These are phyloP conservation scores for Sebastolobus altivelis DNA, from an alignment of 2,797 vertebrate genomes.

Conservation along the genomic window DNA sequence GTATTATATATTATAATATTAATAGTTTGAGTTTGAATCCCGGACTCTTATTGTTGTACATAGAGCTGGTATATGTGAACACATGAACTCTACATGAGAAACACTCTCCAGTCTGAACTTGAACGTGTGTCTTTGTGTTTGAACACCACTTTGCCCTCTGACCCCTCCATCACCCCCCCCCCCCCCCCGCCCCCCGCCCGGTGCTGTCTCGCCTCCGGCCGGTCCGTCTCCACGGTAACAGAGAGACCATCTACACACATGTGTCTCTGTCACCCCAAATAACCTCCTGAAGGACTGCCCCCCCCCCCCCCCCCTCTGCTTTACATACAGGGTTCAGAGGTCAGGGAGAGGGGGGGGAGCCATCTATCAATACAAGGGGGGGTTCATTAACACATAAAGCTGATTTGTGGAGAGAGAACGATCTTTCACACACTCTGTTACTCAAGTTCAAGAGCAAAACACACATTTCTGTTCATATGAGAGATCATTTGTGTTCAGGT, in stretches of 20 bases:
- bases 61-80: no score
- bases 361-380: background rate
- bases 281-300: slow-evolving; percentile 9
- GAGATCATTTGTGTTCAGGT: background rate
- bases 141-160: slow-evolving; percentile 48
- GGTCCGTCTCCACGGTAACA: slow-evolving; percentile 51
- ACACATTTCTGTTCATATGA: slow-evolving; percentile 8
- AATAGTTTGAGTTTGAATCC: no score
- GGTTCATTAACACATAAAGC: slow-evolving; percentile 32
- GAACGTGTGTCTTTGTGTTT: slow-evolving; percentile 43
- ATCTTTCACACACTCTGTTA: slow-evolving; percentile 25
- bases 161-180: background rate
- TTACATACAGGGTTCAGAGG: slow-evolving; percentile 23
- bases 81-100: no score
- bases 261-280: slow-evolving; percentile 42
- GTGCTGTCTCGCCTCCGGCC: slow-evolving; percentile 62
- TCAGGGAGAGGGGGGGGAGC: background rate
- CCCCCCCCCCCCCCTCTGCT: background rate
- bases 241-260: slow-evolving; percentile 16
- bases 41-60: no score
- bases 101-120: slow-evolving; percentile 25
- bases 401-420: slow-evolving; percentile 39
- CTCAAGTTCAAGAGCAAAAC: slow-evolving; percentile 40
- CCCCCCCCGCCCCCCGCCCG: no score
- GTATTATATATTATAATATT: no score